A percentile compares a stretch with the other conserved stretches of the same genome.
These are phyloP conservation scores for Sarotherodon lohbergeri DNA, from an alignment of 2,113 vertebrate species.

Conservation along the genomic window DNA sequence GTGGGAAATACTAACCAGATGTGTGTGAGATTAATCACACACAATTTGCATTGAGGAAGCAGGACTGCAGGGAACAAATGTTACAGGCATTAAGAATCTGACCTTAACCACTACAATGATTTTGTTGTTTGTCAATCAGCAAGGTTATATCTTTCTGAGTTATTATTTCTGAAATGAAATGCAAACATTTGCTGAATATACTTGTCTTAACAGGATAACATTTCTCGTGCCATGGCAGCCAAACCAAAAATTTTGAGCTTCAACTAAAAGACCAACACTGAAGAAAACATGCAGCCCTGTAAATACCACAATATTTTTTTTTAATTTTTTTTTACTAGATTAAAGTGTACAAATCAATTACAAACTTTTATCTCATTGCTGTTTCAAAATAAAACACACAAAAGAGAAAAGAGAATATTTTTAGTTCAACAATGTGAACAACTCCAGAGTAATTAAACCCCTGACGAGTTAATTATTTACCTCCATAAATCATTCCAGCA, in stretches of 20 bases:
- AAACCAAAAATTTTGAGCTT: not conserved
- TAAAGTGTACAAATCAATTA: not conserved
- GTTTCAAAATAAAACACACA: not conserved
- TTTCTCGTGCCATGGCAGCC: not conserved
- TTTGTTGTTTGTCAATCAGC: not conserved
- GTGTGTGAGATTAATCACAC: not conserved
- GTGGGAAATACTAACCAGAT: not conserved
- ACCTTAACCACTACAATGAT: not conserved
- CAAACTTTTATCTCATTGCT: not conserved
- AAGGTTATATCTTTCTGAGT: not conserved
- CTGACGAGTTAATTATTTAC: not conserved
- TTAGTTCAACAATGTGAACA: not conserved
- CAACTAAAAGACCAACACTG: not conserved
- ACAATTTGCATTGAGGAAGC: not conserved
- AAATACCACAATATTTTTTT: not conserved
- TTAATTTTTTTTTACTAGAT: no score
- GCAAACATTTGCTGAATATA: not conserved
- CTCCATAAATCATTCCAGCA: not conserved
- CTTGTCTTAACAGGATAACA: not conserved
- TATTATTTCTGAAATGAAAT: not conserved
- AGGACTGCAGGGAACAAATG: not conserved
- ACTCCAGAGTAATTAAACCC: slow-evolving; percentile 6
- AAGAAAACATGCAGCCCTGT: not conserved
- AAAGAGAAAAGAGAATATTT: not conserved
- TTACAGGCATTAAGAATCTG: not conserved